phyloP scores from a whole-genome alignment of 1,140 invertebrate species.

The Aphidius gifuensis region DNA sequence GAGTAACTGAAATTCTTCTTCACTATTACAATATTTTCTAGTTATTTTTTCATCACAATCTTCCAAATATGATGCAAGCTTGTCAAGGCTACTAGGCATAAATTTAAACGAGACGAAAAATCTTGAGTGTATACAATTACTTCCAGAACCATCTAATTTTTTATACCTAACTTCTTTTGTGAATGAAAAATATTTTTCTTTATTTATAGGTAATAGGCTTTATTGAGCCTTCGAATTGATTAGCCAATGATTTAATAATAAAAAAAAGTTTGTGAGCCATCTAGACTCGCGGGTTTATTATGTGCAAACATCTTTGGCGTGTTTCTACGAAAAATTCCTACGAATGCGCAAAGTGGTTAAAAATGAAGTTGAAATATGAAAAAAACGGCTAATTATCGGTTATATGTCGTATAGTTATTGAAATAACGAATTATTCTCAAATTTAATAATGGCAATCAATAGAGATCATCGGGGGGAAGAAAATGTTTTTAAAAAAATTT shows the following conservation, averaged over 20 bases:
- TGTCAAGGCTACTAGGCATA: conserved; percentile 12
- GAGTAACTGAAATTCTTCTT: background rate
- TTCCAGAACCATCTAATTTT: background rate
- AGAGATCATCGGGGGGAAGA: too few relatives aligned
- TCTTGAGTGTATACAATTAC: background rate
- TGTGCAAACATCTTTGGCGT: too few relatives aligned
- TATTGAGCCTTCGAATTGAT: background rate
- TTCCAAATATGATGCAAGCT: conserved; percentile 10
- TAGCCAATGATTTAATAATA: background rate
- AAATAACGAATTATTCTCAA: too few relatives aligned
- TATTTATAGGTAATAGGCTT: background rate
- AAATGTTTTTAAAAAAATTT: too few relatives aligned
- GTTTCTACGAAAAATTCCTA: too few relatives aligned
- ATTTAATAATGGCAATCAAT: too few relatives aligned
- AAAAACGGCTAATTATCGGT: too few relatives aligned
- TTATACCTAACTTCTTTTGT: background rate
- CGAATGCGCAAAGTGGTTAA: too few relatives aligned
- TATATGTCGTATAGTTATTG: too few relatives aligned
- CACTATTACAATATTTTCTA: background rate
- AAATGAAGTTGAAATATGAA: too few relatives aligned
- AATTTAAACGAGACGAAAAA: background rate
- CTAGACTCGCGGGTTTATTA: too few relatives aligned
- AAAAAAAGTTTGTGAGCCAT: too few relatives aligned
- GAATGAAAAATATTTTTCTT: background rate
- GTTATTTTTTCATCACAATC: conserved; percentile 1